Evolutionary conservation across 1,140 invertebrate genomes (phyloP), one percentile per base, ranked within the genome.

Genomic region (Heliconius melpomene): DNA sequence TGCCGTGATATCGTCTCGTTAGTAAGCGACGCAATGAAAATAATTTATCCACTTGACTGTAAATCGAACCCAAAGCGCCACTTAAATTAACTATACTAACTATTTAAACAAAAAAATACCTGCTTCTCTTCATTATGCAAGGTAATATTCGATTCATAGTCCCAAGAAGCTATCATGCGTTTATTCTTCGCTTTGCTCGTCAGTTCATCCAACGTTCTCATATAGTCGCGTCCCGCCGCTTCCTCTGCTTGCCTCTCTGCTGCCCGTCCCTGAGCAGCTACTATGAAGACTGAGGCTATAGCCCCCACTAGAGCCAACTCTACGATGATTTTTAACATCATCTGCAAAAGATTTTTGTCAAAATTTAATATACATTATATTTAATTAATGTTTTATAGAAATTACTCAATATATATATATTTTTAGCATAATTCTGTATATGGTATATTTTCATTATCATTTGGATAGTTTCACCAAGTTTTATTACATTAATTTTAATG

Each of bases 71-170:
- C n/a, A n/a, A n/a, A n/a, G n/a, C n/a, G n/a, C n/a, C n/a, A n/a
- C n/a, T n/a, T n/a, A n/a, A n/a, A n/a, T n/a, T n/a, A n/a, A n/a
- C n/a, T n/a, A n/a, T n/a, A n/a, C n/a, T n/a, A n/a, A n/a, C n/a
- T n/a, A n/a, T n/a, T n/a, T n/a, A n/a, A n/a, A n/a, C n/a, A n/a
- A n/a, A n/a, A n/a, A n/a, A n/a, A n/a, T 85, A 96, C 95, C 88
- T 96, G 95, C 60, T 89, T 90, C 54, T 95, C 94, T n/a, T 96
- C 94, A 89, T 97, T 97, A 50, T 95, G 93, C 50, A 95, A 94
- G 0, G 97, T 98, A 20, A 98, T 95, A 88, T 98, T 97, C 0
- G 96, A 96, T 18, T 95, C 95, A 84, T 97, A 98, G n/a, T 95
- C 93, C 97, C 97, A 98, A 2, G 95, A 86, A 0, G 96, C 96